Evolutionary conservation across 35 echinoderm and acorn worm species (phyloP), one percentile per base, ranked within the genome.

Genomic region (Apostichopus californicus): DNA sequence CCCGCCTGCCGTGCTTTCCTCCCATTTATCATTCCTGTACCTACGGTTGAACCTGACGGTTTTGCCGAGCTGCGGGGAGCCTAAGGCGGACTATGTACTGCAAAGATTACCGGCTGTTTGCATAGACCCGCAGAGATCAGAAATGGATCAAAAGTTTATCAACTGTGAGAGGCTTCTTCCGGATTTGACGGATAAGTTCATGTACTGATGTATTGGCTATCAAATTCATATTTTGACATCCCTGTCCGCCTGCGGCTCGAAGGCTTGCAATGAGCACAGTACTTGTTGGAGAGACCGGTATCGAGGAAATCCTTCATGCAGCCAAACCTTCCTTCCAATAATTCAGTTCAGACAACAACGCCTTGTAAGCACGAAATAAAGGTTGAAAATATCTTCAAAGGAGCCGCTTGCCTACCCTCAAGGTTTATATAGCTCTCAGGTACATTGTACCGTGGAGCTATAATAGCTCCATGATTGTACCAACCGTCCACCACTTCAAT

Each of bases 71-170:
- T 57, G 53, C 80, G 80, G 80, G 80, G 58, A 88, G 86, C 86
- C 86, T 60, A 14, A 53, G 86, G 86, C 86, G 25, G 23, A 60
- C 60, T 68, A 46, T 46, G 34, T 46, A 28, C 55, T 88, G 86
- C 56, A 15, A 46, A 34, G 86, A 88, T 88, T 88, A 88, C 20
- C 14, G 25, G 57, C 11, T 88, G 86, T 88, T 88, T 88, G 86
- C 26, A 68, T 88, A 88, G 65, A 68, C 86, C 86, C 86, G 86
- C 86, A 34, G 86, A 64, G 86, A 88, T 88, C 24, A 88, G 64
- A 68, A 21, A 87, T 58, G 23, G 84, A 87, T 87, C 54, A 87
- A 22, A 87, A 66, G 56, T 87, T 87, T 66, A 87, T 15, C 84
- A 58, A 57, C 17, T 66, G 15, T 8, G 56, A 66, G 56, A 58